These are phyloP conservation scores for Elymnias hypermnestra DNA, from an alignment of 1,140 invertebrate species.

Conservation along the genomic window DNA sequence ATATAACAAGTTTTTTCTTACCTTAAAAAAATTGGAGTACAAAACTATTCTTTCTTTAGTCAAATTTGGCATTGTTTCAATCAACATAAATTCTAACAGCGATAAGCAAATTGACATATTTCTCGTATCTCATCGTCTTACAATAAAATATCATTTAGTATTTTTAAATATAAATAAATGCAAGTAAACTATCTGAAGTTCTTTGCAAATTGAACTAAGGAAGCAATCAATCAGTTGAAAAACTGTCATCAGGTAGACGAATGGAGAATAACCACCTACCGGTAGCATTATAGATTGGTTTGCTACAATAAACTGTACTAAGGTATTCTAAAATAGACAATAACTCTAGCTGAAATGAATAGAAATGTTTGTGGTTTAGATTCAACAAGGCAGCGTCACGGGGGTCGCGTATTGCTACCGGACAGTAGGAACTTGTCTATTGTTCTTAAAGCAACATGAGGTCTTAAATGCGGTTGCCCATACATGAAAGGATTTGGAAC, in stretches of 20 bases:
- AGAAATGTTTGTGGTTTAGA: slow-evolving; percentile 65
- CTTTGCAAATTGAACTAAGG: slow-evolving; percentile 25
- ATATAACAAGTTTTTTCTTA: too few species aligned
- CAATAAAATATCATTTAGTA: too few species aligned
- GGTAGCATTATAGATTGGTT: slow-evolving; percentile 67
- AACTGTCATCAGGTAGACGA: slow-evolving; percentile 56
- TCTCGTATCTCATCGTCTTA: too few species aligned
- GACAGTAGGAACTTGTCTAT: slow-evolving; percentile 43
- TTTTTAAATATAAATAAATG: too few species aligned
- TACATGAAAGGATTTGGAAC: slow-evolving; percentile 24
- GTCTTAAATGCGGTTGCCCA: slow-evolving; percentile 51
- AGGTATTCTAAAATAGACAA: slow-evolving; percentile 43
- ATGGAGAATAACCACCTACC: slow-evolving; percentile 51
- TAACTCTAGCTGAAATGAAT: slow-evolving; percentile 29
- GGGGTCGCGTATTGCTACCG: slow-evolving; percentile 50
- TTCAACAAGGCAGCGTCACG: slow-evolving; percentile 40
- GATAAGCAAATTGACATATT: too few species aligned
- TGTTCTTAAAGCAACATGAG: slow-evolving; percentile 55
- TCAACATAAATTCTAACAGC: too few species aligned
- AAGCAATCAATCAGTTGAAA: slow-evolving; percentile 60
- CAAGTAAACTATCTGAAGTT: too few species aligned
- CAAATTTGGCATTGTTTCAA: too few species aligned
- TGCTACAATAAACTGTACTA: slow-evolving; percentile 44
- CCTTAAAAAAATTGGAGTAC: too few species aligned
- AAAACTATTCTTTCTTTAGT: too few species aligned